Evolutionary conservation across 2,113 vertebrate species (phyloP).

Genomic region (Mirounga angustirostris): DNA sequence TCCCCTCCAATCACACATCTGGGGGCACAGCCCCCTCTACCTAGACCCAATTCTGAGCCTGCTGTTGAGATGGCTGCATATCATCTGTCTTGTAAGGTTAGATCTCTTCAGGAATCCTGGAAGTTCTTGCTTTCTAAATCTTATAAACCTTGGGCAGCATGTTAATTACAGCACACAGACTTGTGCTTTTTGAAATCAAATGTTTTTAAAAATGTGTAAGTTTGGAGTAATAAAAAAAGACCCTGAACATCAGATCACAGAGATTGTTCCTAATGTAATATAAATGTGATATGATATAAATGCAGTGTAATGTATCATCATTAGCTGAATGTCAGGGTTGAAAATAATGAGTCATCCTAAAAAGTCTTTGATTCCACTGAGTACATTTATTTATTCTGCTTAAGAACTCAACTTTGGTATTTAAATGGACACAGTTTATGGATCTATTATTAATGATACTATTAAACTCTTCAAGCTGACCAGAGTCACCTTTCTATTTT

Average conservation of each 20-base stretch:
- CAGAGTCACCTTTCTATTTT: conserved; percentile 77
- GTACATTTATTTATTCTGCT: conserved; percentile 78
- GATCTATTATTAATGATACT: conserved; percentile 85
- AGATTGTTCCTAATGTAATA: conserved; percentile 63
- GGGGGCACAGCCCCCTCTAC: conserved; percentile 24
- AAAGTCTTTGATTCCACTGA: conserved; percentile 73
- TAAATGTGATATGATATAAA: conserved; percentile 61
- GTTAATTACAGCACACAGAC: conserved; percentile 65
- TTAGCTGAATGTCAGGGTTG: conserved; percentile 62
- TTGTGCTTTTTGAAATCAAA: conserved; percentile 61
- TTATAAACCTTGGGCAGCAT: conserved; percentile 58
- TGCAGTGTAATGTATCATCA: conserved; percentile 67
- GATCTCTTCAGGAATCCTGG: conserved; percentile 48
- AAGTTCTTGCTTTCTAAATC: conserved; percentile 56
- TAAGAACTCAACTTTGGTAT: conserved; percentile 81
- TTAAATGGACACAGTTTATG: conserved; percentile 82
- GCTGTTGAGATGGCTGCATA: conserved; percentile 23
- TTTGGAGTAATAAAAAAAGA: conserved; percentile 57
- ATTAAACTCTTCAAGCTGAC: conserved; percentile 75
- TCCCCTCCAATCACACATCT: conserved; percentile 33
- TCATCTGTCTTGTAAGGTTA: conserved; percentile 60
- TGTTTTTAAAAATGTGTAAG: conserved; percentile 46
- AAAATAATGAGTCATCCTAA: conserved; percentile 79
- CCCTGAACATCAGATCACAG: conserved; percentile 40
- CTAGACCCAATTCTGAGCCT: conserved; percentile 15